Percentiles rank a stretch among this genome's conserved stretches.
phyloP scores from a whole-genome alignment of 2,888 invertebrate genomes.

The Sphinx pinastri region DNA sequence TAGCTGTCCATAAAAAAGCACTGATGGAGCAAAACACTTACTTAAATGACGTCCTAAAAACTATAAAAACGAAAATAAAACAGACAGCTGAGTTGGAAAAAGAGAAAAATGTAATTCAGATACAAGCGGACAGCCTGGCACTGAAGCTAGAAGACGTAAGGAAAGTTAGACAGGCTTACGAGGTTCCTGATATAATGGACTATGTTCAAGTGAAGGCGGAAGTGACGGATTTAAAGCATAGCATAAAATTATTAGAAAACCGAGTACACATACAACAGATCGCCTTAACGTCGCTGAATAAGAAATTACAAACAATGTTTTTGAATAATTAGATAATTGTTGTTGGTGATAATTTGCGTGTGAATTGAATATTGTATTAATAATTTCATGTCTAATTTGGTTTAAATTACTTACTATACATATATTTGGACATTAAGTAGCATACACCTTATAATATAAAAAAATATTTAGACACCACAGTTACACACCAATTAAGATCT shows the following conservation, averaged over 20 bases:
- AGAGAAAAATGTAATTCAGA: slow-evolving; percentile 63
- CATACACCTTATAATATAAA: no score
- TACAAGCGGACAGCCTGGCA: slow-evolving; percentile 66
- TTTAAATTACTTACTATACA: not conserved
- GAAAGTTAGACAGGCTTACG: slow-evolving; percentile 67
- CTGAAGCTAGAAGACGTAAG: slow-evolving; percentile 65
- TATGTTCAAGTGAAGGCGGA: slow-evolving; percentile 82
- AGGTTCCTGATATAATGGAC: slow-evolving; percentile 84
- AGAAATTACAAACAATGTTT: slow-evolving; percentile 52
- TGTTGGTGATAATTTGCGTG: slow-evolving; percentile 7
- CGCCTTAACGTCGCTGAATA: slow-evolving; percentile 63
- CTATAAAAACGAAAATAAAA: slow-evolving; percentile 66
- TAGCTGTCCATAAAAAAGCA: slow-evolving; percentile 83
- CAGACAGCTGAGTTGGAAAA: slow-evolving; percentile 69
- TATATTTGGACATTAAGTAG: not conserved
- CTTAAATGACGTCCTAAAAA: slow-evolving; percentile 65
- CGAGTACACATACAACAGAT: slow-evolving; percentile 67
- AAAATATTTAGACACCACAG: no score
- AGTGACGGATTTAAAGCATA: slow-evolving; percentile 70
- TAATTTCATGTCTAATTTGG: not conserved
- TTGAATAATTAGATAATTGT: slow-evolving; percentile 25
- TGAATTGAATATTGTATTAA: no score
- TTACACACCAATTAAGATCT: no score
- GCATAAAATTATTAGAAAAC: slow-evolving; percentile 65
- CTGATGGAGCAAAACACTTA: slow-evolving; percentile 79